phyloP scores from a whole-genome alignment of 92 coral and sea anemone species.

The Scolanthus callimorphus region DNA sequence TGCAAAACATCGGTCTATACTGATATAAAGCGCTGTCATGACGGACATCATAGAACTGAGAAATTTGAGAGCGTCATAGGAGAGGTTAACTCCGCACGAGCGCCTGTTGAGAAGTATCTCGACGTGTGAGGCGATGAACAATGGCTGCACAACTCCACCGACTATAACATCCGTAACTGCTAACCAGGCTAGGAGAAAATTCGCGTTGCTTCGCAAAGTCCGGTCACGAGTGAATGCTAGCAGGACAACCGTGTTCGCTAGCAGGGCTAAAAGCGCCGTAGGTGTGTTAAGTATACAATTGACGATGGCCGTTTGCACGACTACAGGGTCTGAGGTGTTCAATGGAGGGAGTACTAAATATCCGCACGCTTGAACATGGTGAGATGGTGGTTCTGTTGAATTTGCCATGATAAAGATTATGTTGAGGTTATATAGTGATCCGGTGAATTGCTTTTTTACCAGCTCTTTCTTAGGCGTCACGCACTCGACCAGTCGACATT shows the following conservation, averaged over 20 bases:
- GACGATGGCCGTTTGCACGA: slow-evolving; percentile 16
- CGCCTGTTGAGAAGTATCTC: slow-evolving; percentile 3
- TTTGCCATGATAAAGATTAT: too few species aligned
- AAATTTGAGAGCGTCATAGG: slow-evolving; percentile 25
- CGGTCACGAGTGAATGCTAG: slow-evolving; percentile 19
- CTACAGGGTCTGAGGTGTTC: slow-evolving; percentile 1
- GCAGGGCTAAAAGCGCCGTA: slow-evolving; percentile 22
- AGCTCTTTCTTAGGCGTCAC: too few species aligned
- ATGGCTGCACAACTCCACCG: slow-evolving; percentile 28
- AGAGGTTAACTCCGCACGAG: slow-evolving; percentile 14
- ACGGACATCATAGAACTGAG: slow-evolving; percentile 38
- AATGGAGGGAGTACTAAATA: too few species aligned
- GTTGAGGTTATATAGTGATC: too few species aligned
- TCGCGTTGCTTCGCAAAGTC: slow-evolving; percentile 25
- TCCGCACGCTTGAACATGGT: too few species aligned
- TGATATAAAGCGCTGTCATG: slow-evolving; percentile 29
- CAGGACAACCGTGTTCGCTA: slow-evolving; percentile 14
- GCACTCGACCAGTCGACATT: too few species aligned
- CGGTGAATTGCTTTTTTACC: too few species aligned
- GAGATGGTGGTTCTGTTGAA: too few species aligned
- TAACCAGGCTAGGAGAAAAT: slow-evolving; percentile 29
- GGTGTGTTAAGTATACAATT: slow-evolving; percentile 29
- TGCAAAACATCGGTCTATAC: slow-evolving; percentile 32
- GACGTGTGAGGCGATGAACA: slow-evolving; percentile 19
- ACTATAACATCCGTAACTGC: slow-evolving; percentile 33